Evolutionary conservation across 2,113 vertebrate genomes (phyloP).

Genomic region (Eidolon helvum): DNA sequence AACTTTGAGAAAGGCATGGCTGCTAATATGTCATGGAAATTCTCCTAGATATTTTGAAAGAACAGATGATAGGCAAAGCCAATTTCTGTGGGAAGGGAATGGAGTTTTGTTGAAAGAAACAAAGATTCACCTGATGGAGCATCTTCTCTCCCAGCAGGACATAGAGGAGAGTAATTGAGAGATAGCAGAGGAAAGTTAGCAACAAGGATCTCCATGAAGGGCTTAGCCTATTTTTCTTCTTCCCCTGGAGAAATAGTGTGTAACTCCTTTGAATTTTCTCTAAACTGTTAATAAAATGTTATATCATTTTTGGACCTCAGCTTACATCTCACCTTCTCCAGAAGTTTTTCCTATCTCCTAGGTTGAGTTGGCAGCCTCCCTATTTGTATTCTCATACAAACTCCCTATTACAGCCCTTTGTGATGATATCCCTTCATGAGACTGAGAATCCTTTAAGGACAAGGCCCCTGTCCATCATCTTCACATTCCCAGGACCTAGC

Average conservation of each 20-base stretch:
- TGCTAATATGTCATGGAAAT: not conserved
- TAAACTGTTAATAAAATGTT: not conserved
- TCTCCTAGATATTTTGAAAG: not conserved
- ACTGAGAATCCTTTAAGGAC: not conserved
- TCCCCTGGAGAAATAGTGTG: not conserved
- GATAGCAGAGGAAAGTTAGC: not conserved
- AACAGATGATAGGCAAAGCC: not conserved
- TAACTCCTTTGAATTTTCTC: not conserved
- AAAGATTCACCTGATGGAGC: not conserved
- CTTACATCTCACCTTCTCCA: not conserved
- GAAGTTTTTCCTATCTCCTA: not conserved
- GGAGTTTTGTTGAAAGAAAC: not conserved
- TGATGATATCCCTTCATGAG: not conserved
- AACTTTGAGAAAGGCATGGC: not conserved
- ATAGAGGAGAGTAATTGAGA: not conserved
- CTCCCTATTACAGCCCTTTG: not conserved
- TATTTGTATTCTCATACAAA: not conserved
- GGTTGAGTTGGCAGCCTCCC: not conserved
- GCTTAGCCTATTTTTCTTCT: not conserved
- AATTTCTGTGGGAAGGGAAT: not conserved
- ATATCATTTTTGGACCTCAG: not conserved
- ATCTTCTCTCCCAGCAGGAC: not conserved
- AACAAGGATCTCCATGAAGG: not conserved
- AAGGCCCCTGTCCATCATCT: not conserved
- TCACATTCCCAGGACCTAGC: not conserved